Percentiles rank a stretch among this genome's conserved stretches.
phyloP scores from a whole-genome alignment of 2,113 vertebrate genomes.

The Hippocampus mohnikei region DNA sequence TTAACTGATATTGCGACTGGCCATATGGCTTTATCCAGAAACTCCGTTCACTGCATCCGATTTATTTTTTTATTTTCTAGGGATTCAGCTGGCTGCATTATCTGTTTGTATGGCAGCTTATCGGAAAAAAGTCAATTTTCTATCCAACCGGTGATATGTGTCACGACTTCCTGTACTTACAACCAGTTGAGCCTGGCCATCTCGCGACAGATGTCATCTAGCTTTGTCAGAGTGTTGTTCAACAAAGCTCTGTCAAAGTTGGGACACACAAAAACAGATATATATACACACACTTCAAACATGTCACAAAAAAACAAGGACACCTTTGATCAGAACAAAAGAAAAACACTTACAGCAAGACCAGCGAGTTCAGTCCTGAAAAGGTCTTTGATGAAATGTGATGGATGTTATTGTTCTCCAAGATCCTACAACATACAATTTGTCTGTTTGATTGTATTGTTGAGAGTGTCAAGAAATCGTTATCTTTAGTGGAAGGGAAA shows the following conservation, averaged over 20 bases:
- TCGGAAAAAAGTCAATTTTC: not conserved
- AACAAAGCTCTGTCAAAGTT: slow-evolving; percentile 77
- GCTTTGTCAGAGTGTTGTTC: slow-evolving; percentile 84
- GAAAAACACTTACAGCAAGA: slow-evolving; percentile 84
- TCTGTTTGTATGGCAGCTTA: not conserved
- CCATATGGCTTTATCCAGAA: not conserved
- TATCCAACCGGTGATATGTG: not conserved
- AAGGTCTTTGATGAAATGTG: slow-evolving; percentile 85
- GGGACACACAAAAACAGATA: not conserved
- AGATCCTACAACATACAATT: slow-evolving; percentile 72
- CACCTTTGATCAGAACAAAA: not conserved
- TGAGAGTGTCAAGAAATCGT: not conserved
- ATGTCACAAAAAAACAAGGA: not conserved
- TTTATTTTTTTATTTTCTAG: not conserved
- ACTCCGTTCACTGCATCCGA: not conserved
- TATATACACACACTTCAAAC: not conserved
- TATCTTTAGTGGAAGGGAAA: not conserved
- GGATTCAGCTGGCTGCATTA: not conserved
- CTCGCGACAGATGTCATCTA: slow-evolving; percentile 81
- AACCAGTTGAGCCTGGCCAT: slow-evolving; percentile 91
- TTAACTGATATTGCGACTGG: not conserved
- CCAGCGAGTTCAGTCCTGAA: slow-evolving; percentile 86
- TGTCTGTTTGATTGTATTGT: not conserved
- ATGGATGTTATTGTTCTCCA: slow-evolving; percentile 90
- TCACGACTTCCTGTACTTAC: slow-evolving; percentile 73